These are phyloP conservation scores for Drosophila mimica DNA, from an alignment of 2,888 invertebrate genomes.

Conservation along the genomic window DNA sequence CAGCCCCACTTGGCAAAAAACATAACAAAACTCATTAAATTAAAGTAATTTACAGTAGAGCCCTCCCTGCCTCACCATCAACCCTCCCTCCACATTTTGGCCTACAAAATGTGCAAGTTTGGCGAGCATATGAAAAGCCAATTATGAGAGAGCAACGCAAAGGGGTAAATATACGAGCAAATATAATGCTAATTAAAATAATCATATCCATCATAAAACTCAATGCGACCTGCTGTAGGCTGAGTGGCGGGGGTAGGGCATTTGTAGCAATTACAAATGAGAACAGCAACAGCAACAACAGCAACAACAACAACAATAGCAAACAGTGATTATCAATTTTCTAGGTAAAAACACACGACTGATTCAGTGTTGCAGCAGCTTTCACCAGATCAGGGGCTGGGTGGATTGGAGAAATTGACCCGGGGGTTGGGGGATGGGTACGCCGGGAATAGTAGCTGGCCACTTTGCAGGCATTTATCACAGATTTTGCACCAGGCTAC, in stretches of 20 bases:
- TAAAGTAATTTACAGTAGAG: constrained; percentile 73
- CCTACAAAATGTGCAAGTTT: constrained; percentile 45
- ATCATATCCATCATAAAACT: constrained; percentile 79
- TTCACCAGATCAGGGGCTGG: constrained; percentile 1
- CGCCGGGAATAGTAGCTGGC: constrained; percentile 30
- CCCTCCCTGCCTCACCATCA: background rate
- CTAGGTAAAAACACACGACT: constrained; percentile 3
- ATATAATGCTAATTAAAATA: constrained; percentile 81
- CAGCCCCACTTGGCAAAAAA: constrained; percentile 8
- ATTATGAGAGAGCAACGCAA: constrained; percentile 62
- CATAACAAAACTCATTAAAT: constrained; percentile 77
- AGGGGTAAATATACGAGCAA: constrained; percentile 72
- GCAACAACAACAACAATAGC: constrained; percentile 44
- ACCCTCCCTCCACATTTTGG: background rate
- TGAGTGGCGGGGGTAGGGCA: constrained; percentile 1
- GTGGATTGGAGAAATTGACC: background rate
- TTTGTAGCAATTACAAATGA: constrained; percentile 70
- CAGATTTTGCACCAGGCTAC: constrained; percentile 66
- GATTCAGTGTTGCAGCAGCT: constrained; percentile 50
- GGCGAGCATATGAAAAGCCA: constrained; percentile 78
- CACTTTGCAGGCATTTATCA: constrained; percentile 77
- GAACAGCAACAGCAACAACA: constrained; percentile 49
- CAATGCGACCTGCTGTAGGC: background rate
- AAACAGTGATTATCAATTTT: constrained; percentile 66
- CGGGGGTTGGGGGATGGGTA: background rate